These are phyloP conservation scores for Glossophaga mutica DNA, from an alignment of 2,797 vertebrate genomes.

Conservation along the genomic window DNA sequence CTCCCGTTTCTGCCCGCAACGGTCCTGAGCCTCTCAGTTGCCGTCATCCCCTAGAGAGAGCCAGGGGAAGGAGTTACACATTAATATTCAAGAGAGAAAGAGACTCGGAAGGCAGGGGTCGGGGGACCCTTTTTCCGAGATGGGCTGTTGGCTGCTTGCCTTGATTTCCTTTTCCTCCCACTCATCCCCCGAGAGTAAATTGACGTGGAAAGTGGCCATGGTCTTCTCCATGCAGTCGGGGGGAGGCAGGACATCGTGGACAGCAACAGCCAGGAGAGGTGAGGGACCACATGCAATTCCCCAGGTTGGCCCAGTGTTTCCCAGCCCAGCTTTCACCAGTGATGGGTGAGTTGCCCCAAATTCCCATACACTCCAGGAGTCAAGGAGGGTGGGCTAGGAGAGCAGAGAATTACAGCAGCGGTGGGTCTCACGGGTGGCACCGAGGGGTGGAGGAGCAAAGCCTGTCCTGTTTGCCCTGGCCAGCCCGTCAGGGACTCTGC, in stretches of 20 bases:
- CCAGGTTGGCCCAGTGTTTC: not conserved
- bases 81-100: conserved; percentile 56
- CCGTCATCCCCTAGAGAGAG: not conserved
- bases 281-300: not conserved
- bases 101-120: not conserved
- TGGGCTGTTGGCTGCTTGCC: conserved; percentile 21
- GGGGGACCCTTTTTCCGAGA: not conserved
- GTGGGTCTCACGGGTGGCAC: not conserved
- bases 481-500: not conserved
- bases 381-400: not conserved
- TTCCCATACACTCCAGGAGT: not conserved
- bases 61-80: not conserved
- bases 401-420: not conserved
- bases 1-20: not conserved
- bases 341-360: not conserved
- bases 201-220: not conserved
- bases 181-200: not conserved
- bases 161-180: not conserved
- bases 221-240: not conserved
- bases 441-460: not conserved
- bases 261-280: not conserved
- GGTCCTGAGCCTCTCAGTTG: not conserved
- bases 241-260: not conserved
- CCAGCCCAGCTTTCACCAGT: not conserved
- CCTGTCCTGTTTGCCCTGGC: not conserved